Percentiles rank a stretch among this genome's conserved stretches.
Conservation (phyloP, 2,888 invertebrate species). For the Asteroscopus sphinx region DNA sequence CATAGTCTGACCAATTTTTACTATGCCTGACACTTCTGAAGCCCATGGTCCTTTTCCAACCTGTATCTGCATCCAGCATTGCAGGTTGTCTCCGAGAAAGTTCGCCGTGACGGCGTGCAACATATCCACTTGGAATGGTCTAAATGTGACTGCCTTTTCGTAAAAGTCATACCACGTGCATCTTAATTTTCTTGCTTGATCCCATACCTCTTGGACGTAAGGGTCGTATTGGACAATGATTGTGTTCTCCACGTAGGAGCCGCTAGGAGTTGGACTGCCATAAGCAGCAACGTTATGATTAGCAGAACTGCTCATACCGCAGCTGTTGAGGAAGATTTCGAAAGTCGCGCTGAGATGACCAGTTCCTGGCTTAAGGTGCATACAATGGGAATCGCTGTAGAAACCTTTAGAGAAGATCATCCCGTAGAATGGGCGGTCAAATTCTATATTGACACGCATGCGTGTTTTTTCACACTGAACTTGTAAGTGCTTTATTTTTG, state of each 20-base stretch:
- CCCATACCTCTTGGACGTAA: slow-evolving; percentile 98
- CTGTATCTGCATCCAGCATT: slow-evolving; percentile 99
- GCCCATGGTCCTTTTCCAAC: slow-evolving; percentile 99
- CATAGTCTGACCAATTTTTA: slow-evolving; percentile 99
- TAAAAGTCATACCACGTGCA: slow-evolving; percentile 99
- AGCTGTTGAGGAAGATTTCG: slow-evolving; percentile 97
- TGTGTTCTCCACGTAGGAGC: slow-evolving; percentile 98
- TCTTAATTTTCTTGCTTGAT: slow-evolving; percentile 96
- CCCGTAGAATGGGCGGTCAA: slow-evolving; percentile 98
- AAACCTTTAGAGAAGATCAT: slow-evolving; percentile 99
- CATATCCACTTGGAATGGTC: slow-evolving; percentile 99
- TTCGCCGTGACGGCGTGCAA: slow-evolving; percentile 98
- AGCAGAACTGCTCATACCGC: slow-evolving; percentile 98
- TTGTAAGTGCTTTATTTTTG: slow-evolving; percentile 97
- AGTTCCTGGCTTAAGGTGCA: slow-evolving; percentile 97
- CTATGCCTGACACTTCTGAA: slow-evolving; percentile 98
- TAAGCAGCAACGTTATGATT: slow-evolving; percentile 96
- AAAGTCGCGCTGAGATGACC: slow-evolving; percentile 97
- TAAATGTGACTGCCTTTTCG: slow-evolving; percentile 98
- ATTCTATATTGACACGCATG: slow-evolving; percentile 98
- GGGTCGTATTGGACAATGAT: slow-evolving; percentile 98
- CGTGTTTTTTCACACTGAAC: slow-evolving; percentile 98
- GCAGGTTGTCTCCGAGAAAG: slow-evolving; percentile 98
- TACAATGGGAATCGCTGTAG: slow-evolving; percentile 97
- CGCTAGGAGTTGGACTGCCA: slow-evolving; percentile 96